Evolutionary conservation across 2,888 invertebrate species (phyloP), one percentile per base, ranked within the genome.

Genomic region (Pimpla rufipes): DNA sequence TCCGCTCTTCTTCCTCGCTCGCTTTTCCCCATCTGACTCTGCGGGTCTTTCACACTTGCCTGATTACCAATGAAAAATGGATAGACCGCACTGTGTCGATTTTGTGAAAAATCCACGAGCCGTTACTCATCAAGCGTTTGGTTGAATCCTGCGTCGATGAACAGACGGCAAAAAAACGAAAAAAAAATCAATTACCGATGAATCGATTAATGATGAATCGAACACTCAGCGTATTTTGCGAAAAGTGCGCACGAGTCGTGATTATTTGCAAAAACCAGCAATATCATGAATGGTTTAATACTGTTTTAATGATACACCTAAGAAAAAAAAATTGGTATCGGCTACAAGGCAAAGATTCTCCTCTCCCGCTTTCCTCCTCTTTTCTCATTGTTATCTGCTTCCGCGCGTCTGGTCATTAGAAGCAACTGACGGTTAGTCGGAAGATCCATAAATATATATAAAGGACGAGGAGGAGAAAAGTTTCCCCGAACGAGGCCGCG

Each of bases 401-500:
- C 42, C 21, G 21, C 18, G 64, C n/a, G 29, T 42, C 66, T 21
- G 45, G 23, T 42, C 66, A 45, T 66, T 66, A 66, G 45, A 66
- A 21, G 66, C 18, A 62, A 45, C n/a, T 45, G 13, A 40, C 3
- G 37, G 21, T 21, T 45, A 4, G 45, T 45, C 2, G 42, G 5
- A 42, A 55, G 1, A 55, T 29, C 29, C 6, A 55, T 55, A 21
- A 16, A 40, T 62, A 40, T 37, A 62, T 40, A 62, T 37, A 16
- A 62, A 37, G 7, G 18, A 62, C 18, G 40, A 66, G 75, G 29
- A 57, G 57, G 66, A 52, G 16, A 67, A 57, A 79, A 64, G 70
- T 71, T 83, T 76, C 59, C 52, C 10, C 6, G 64, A 23, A 64
- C 50, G n/a, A 79, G 66, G 37, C 40, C 29, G 45, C n/a, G 29